Conservation (phyloP, 2,888 invertebrate species). For the Epinotia nisella region DNA sequence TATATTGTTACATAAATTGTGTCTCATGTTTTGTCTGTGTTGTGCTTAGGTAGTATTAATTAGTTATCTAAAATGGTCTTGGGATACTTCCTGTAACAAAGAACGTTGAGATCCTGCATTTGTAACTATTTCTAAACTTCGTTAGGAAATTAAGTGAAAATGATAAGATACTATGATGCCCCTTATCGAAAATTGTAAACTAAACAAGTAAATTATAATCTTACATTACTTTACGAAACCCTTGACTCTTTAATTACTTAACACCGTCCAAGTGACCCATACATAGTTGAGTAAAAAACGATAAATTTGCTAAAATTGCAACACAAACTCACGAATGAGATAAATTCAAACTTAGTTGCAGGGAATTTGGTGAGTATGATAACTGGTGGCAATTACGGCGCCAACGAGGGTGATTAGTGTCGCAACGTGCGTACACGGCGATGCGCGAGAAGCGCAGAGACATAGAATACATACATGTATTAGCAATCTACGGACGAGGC, state of each 20-base stretch:
- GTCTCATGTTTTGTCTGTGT: too few species aligned
- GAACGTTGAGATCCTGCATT: too few species aligned
- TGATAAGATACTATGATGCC: not conserved
- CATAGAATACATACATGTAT: not conserved
- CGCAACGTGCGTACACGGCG: constrained; percentile 23
- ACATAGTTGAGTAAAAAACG: constrained; percentile 33
- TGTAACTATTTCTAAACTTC: not conserved
- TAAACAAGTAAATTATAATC: constrained; percentile 22
- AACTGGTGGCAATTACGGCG: constrained; percentile 39
- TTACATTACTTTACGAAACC: constrained; percentile 22
- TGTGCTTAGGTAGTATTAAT: too few species aligned
- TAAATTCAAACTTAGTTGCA: constrained; percentile 35
- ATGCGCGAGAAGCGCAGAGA: not conserved
- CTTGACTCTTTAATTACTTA: constrained; percentile 23
- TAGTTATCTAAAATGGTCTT: too few species aligned
- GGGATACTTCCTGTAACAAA: too few species aligned
- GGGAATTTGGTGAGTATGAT: constrained; percentile 39
- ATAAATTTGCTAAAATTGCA: constrained; percentile 40
- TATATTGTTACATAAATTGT: too few species aligned
- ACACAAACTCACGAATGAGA: constrained; percentile 35
- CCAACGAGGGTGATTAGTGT: constrained; percentile 33
- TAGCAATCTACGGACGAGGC: too few species aligned
- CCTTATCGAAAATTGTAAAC: not conserved
- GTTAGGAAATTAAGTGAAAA: not conserved
- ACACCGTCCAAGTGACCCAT: constrained; percentile 4